Evolutionary conservation across 1,140 invertebrate genomes (phyloP).

Genomic region (Listronotus oregonensis): DNA sequence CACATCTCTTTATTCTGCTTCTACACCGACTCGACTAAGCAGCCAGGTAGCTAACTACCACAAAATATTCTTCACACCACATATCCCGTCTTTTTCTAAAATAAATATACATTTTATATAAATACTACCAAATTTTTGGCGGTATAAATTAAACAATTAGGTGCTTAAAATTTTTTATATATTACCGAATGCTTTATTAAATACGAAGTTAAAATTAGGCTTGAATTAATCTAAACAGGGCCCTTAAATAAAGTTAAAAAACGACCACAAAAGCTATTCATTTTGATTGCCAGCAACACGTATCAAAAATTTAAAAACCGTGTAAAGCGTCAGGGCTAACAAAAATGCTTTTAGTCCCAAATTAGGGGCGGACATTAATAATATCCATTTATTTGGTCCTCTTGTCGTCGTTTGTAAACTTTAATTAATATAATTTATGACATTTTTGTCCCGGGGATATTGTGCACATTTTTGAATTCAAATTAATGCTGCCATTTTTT

Average conservation of each 20-base stretch:
- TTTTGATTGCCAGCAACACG: constrained; percentile 32
- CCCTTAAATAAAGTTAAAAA: constrained; percentile 6
- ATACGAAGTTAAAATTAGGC: too few relatives aligned
- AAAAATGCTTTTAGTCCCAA: constrained; percentile 37
- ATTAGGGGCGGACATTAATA: constrained; percentile 31
- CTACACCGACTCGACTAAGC: too few relatives aligned
- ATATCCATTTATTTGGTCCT: constrained; percentile 31
- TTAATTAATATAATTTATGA: constrained; percentile 44
- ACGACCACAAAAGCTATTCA: constrained; percentile 18
- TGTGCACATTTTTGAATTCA: constrained; percentile 31
- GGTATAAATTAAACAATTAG: too few relatives aligned
- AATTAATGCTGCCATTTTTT: constrained; percentile 38
- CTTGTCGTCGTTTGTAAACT: constrained; percentile 30
- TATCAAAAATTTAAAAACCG: constrained; percentile 36
- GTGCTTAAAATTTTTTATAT: too few relatives aligned
- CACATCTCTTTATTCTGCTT: too few relatives aligned
- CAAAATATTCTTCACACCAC: too few relatives aligned
- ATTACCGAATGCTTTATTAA: too few relatives aligned
- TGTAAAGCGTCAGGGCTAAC: constrained; percentile 34
- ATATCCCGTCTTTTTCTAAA: too few relatives aligned
- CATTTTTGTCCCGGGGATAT: constrained; percentile 25
- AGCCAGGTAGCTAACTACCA: too few relatives aligned
- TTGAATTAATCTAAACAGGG: too few relatives aligned
- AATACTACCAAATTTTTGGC: too few relatives aligned
- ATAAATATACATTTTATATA: too few relatives aligned